phyloP scores from a whole-genome alignment of 2,113 vertebrate genomes.

The Rissa tridactyla region DNA sequence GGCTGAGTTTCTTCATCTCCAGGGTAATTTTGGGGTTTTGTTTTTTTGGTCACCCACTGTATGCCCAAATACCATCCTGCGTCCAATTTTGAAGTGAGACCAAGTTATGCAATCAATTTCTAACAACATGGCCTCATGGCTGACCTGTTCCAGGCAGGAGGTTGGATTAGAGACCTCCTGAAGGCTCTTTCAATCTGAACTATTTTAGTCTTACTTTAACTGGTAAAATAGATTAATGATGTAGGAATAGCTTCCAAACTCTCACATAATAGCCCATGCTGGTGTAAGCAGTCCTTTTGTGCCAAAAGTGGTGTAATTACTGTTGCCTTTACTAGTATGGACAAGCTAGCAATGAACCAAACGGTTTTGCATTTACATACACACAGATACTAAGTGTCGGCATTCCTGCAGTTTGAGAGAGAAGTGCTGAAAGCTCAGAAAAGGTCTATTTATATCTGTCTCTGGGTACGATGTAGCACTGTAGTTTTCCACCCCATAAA shows the following conservation, averaged over 20 bases:
- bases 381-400: background rate
- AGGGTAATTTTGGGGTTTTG: background rate
- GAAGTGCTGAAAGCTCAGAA: background rate
- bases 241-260: background rate
- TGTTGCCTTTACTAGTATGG: background rate
- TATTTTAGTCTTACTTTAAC: background rate
- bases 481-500: background rate
- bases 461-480: background rate
- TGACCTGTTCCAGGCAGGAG: background rate
- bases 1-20: background rate
- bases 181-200: background rate
- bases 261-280: fast-evolving
- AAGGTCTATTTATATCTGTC: background rate
- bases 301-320: background rate
- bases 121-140: background rate
- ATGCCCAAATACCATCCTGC: background rate
- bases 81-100: background rate
- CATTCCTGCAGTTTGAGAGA: background rate
- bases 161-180: background rate
- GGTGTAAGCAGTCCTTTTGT: background rate
- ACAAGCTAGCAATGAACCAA: background rate
- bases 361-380: background rate
- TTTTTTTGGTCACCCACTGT: background rate
- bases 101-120: background rate
- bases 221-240: background rate